Conservation (phyloP, 2,797 vertebrate genomes). For the Pteronotus mesoamericanus region DNA sequence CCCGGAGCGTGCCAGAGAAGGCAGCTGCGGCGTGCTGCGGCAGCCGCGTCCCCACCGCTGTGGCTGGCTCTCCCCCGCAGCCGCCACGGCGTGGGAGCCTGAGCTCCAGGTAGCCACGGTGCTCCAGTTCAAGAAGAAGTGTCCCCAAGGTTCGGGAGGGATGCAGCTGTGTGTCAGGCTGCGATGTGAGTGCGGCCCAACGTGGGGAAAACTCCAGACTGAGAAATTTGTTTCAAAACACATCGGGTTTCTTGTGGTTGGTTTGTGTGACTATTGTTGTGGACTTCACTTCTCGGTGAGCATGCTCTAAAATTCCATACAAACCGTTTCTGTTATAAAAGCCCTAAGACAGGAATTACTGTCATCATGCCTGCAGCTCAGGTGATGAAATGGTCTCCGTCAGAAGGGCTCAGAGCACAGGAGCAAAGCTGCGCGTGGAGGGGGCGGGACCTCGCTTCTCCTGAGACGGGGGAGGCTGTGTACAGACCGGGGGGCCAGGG, state of each 20-base stretch:
- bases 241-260: background rate
- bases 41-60: background rate
- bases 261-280: background rate
- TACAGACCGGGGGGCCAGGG: rapidly evolving
- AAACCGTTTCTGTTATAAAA: constrained; percentile 22
- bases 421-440: rapidly evolving
- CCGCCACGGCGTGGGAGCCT: rapidly evolving
- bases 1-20: constrained; percentile 35
- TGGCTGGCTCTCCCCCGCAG: background rate
- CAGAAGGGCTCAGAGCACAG: background rate
- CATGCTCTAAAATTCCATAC: constrained; percentile 24
- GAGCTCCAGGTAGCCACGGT: background rate
- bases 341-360: background rate
- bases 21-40: constrained; percentile 51
- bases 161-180: background rate
- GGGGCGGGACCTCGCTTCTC: rapidly evolving
- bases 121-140: background rate
- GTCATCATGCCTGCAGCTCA: background rate
- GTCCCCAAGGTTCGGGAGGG: background rate
- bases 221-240: background rate
- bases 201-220: background rate
- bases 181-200: background rate
- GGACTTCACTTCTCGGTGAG: background rate
- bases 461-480: rapidly evolving
- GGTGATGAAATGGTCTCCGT: background rate